A percentile compares a stretch with the other conserved stretches of the same genome.
phyloP scores from a whole-genome alignment of 2,888 invertebrate genomes.

The Folsomia manolachei region DNA sequence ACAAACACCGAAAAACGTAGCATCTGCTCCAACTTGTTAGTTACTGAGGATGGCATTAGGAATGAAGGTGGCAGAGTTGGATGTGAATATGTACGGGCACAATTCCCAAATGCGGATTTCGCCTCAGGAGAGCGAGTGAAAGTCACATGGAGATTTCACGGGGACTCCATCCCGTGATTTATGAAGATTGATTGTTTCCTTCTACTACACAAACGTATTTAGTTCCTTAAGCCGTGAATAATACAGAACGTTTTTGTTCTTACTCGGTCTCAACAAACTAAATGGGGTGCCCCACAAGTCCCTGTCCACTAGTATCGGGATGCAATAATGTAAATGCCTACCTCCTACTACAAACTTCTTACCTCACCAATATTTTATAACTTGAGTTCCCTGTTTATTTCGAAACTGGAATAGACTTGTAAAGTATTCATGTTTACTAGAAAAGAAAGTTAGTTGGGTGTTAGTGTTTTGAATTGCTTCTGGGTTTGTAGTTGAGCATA shows the following conservation, averaged over 20 bases:
- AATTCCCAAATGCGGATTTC: constrained; percentile 25
- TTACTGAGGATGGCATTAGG: background rate
- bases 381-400: background rate
- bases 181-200: constrained; percentile 51
- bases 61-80: background rate
- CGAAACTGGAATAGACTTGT: background rate
- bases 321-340: no score
- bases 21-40: background rate
- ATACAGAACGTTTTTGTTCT: constrained; percentile 51
- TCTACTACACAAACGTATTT: constrained; percentile 40
- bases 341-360: background rate
- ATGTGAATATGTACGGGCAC: background rate
- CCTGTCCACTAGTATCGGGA: no score
- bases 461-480: background rate
- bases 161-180: constrained; percentile 49
- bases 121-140: constrained; percentile 38
- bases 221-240: constrained; percentile 49
- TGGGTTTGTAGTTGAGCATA: background rate
- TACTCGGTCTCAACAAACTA: constrained; percentile 21
- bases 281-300: constrained; percentile 20
- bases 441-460: no score
- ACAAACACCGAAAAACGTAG: no score
- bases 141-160: constrained; percentile 40
- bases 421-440: background rate
- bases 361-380: constrained; percentile 9